Conservation (phyloP, 1,140 invertebrate genomes). For the Oedothorax gibbosus region DNA sequence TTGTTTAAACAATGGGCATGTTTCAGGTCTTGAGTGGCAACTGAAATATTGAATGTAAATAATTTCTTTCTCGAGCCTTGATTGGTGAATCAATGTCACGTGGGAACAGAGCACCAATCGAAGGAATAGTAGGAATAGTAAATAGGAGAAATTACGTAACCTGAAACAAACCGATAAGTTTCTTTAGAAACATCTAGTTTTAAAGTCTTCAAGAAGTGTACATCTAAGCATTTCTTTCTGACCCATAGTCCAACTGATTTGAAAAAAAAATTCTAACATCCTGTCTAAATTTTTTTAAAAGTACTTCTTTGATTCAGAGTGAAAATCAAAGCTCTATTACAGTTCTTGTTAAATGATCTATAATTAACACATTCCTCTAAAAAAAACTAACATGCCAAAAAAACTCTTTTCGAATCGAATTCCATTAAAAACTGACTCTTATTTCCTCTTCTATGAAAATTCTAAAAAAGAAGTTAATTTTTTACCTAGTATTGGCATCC, state of each 20-base stretch:
- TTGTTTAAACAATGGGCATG: too few relatives aligned
- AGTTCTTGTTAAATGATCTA: too few relatives aligned
- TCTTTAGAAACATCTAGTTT: not conserved
- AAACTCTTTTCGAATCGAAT: not conserved
- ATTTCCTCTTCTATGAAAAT: not conserved
- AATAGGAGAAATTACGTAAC: not conserved
- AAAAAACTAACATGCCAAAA: too few relatives aligned
- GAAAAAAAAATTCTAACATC: not conserved
- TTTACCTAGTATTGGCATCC: conserved; percentile 23
- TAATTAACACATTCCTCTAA: too few relatives aligned
- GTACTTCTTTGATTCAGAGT: too few relatives aligned
- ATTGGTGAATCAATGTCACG: too few relatives aligned
- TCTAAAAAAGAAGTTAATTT: conserved; percentile 1
- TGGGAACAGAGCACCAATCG: too few relatives aligned
- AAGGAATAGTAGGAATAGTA: too few relatives aligned
- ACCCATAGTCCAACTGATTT: not conserved
- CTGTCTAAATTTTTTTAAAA: not conserved
- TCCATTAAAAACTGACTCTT: not conserved
- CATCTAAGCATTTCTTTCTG: not conserved
- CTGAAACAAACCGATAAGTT: not conserved
- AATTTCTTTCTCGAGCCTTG: too few relatives aligned
- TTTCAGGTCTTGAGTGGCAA: too few relatives aligned
- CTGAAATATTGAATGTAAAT: too few relatives aligned
- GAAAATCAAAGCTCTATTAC: too few relatives aligned
- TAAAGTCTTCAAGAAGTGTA: not conserved